Evolutionary conservation across 2,797 vertebrate species (phyloP), one percentile per base, ranked within the genome.

Genomic region (Sebastes matsubarae): DNA sequence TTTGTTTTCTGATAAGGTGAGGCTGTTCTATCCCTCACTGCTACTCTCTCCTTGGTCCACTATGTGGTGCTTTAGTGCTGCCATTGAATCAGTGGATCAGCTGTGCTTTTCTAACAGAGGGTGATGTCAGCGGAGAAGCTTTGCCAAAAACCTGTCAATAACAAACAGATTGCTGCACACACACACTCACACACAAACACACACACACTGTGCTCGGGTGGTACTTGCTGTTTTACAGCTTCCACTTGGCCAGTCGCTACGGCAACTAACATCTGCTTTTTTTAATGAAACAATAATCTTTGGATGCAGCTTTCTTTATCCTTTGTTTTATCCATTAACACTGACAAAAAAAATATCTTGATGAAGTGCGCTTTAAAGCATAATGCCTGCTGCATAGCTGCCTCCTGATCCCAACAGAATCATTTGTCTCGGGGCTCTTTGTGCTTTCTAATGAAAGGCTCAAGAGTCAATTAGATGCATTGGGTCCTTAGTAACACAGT

Each of bases 121-220:
- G 75, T 89, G 91, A 91, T 76, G 83, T 89, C 84, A 97, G 92
- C 55, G 87, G 64, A 74, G 89, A 63, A 63, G 90, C 87, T 54
- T 77, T 89, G 96, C 95, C 96, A 96, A 95, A 93, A 90, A 72
- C 82, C 89, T 92, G 95, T 95, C 95, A 87, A 83, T 92, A 90
- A 68, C 61, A 59, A 54, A 72, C 64, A 67, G 46, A 42, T 27
- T 42, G 75, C 32, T 52, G 20, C 58, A 67, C 88, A 79, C 59
- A 29, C 55, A 18, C 30, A 30, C 42, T 7, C n/a, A 27, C 20
- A 75, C 57, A 67, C 88, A 79, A 30, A 29, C 55, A 16, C 29
- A 30, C n/a, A n/a, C 90, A 79, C 42, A 63, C n/a, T 34, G 32
- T 20, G 94, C 87, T 93, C 84, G 90, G 94, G 90, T 84, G 89